phyloP scores from a whole-genome alignment of 2,888 invertebrate genomes.

The Ecliptopera silaceata region DNA sequence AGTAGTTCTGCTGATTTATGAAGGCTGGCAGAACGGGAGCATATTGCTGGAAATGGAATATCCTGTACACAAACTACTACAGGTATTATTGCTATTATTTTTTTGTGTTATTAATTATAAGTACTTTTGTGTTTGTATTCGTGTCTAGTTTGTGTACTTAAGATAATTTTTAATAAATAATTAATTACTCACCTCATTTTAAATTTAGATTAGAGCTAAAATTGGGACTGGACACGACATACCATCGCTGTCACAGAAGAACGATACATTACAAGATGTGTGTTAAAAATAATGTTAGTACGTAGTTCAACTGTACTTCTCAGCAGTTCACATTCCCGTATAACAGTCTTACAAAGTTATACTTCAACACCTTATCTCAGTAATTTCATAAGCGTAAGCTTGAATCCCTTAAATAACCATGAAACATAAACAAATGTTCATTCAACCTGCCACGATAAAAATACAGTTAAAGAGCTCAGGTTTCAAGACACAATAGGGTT shows the following conservation, averaged over 20 bases:
- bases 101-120: no score
- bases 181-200: no score
- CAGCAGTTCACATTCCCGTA: neutral
- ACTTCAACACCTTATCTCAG: slow-evolving; percentile 21
- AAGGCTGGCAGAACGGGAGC: neutral
- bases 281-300: no score
- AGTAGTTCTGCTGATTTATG: slow-evolving; percentile 15
- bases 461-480: slow-evolving; percentile 29
- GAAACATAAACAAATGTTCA: slow-evolving; percentile 40
- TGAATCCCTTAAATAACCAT: slow-evolving; percentile 30
- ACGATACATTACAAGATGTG: no score
- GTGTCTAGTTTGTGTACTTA: no score
- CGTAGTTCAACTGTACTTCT: neutral
- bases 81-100: no score
- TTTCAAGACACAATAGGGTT: slow-evolving; percentile 20
- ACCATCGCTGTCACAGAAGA: no score
- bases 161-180: no score
- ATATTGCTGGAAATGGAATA: neutral
- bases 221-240: no score
- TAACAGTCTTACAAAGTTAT: slow-evolving; percentile 1
- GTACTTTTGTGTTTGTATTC: no score
- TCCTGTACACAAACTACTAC: no score
- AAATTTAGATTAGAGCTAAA: neutral
- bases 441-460: slow-evolving; percentile 42
- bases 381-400: slow-evolving; percentile 25